Base-by-base conservation (phyloP, 1,140 invertebrate genomes). In the Euwallacea similis region DNA sequence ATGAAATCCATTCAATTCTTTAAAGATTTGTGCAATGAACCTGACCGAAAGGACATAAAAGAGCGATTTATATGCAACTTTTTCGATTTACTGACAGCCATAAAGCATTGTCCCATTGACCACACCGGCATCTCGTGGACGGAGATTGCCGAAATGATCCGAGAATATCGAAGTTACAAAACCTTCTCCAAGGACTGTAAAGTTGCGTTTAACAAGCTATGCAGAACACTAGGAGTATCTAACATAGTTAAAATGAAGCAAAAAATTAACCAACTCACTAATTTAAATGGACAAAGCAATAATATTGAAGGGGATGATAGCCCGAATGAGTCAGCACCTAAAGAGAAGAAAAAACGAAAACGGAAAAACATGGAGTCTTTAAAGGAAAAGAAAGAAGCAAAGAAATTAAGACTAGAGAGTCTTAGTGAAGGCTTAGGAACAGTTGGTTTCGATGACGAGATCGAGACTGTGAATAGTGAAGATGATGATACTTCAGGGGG, bases 341-440 rank as follows among this genome's bases (percentile, higher is more conserved):
- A 77, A 50, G 80, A 82, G 50, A 80, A 76, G 61, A 78, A 72
- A 53, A 75, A 75, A 33, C 76, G 76, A 66, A 79, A 75, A n/a
- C 81, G 75, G 55, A 77, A 76, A 61, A 79, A 75, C 42, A 83
- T 81, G 63, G 80, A 83, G 16, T 82, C 80, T 8, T 77, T 79
- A 42, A 81, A 82, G 71, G 73, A 84, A 50, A 85, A 84, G 71
- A 85, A 84, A 73, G 80, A 84, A 72, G 75, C 83, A n/a, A 79
- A 79, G 59, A 76, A 80, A 58, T 77, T 84, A 63, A 78, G 83
- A 64, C 67, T 80, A 42, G 76, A 81, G 67, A 75, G 77, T 66
- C 79, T 83, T 66, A 81, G 81, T 8, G 75, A 84, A 76, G 81
- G 81, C 44, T 76, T 84, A 44, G 33, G 41, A 41, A n/a, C 64